Evolutionary conservation across 2,113 vertebrate genomes (phyloP).

Genomic region (Herpailurus yagouaroundi): DNA sequence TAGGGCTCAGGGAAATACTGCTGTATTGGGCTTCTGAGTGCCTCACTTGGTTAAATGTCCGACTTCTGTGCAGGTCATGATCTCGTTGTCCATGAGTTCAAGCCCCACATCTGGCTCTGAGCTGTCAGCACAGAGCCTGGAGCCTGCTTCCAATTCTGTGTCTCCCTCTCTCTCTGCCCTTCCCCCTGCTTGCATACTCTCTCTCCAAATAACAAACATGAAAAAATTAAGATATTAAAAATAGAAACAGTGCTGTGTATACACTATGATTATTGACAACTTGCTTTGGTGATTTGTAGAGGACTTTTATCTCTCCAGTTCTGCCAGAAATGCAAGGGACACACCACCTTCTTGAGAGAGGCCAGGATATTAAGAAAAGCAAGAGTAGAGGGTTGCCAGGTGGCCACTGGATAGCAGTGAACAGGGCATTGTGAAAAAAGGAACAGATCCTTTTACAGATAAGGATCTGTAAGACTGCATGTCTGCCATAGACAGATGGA

Average conservation of each 20-base stretch:
- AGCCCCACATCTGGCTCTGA: too few species aligned
- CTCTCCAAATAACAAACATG: too few species aligned
- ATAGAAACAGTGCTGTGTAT: not conserved
- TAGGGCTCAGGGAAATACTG: not conserved
- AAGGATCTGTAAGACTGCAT: slow-evolving; percentile 45
- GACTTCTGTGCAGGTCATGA: too few species aligned
- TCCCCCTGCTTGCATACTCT: too few species aligned
- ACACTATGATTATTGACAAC: not conserved
- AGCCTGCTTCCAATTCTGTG: too few species aligned
- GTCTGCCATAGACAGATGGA: slow-evolving; percentile 66
- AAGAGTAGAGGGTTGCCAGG: not conserved
- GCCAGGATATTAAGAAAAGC: not conserved
- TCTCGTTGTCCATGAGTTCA: too few species aligned
- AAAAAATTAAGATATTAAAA: too few species aligned
- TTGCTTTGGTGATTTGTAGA: not conserved
- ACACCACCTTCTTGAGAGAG: not conserved
- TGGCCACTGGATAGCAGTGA: not conserved
- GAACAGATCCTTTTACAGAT: slow-evolving; percentile 48
- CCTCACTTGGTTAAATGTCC: too few species aligned
- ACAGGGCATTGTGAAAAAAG: not conserved
- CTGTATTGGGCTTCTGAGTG: not conserved
- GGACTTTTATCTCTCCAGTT: not conserved
- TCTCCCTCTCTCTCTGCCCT: too few species aligned
- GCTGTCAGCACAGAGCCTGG: too few species aligned
- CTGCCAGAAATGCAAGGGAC: not conserved